Percentiles rank a stretch among this genome's conserved stretches.
Evolutionary conservation across 1,140 invertebrate species (phyloP).

Genomic region (Papilio polyxenes): DNA sequence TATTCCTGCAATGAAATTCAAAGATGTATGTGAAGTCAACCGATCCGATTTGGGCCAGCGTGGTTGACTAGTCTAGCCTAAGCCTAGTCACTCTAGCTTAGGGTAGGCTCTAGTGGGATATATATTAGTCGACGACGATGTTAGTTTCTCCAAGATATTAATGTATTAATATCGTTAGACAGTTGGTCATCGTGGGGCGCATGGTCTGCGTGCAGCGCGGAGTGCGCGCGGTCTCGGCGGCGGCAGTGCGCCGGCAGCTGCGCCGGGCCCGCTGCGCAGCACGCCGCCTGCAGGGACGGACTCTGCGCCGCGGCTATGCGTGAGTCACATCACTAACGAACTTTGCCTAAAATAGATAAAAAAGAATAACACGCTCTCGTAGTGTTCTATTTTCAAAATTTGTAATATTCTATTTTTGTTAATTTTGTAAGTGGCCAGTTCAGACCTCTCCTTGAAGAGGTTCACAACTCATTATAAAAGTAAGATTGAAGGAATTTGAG

Average conservation of each 20-base stretch:
- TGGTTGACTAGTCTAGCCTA: too few relatives aligned
- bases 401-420: background rate
- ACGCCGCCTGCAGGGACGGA: slow-evolving; percentile 69
- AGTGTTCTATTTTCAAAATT: background rate
- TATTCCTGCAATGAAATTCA: too few relatives aligned
- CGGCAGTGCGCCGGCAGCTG: slow-evolving; percentile 85
- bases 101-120: too few relatives aligned
- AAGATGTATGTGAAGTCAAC: background rate
- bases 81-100: too few relatives aligned
- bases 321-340: slow-evolving; percentile 47
- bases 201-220: slow-evolving; percentile 92
- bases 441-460: too few relatives aligned
- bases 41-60: too few relatives aligned
- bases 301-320: slow-evolving; percentile 62
- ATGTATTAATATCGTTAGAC: slow-evolving; percentile 47
- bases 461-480: background rate
- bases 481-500: background rate
- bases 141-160: background rate
- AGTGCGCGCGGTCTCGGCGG: slow-evolving; percentile 89
- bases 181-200: slow-evolving; percentile 92
- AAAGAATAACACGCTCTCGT: background rate
- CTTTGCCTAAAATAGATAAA: background rate
- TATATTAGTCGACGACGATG: too few relatives aligned
- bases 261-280: slow-evolving; percentile 62
- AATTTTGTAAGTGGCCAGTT: background rate